Evolutionary conservation across 2,113 vertebrate species (phyloP).

Genomic region (Lethenteron camtschaticum): DNA sequence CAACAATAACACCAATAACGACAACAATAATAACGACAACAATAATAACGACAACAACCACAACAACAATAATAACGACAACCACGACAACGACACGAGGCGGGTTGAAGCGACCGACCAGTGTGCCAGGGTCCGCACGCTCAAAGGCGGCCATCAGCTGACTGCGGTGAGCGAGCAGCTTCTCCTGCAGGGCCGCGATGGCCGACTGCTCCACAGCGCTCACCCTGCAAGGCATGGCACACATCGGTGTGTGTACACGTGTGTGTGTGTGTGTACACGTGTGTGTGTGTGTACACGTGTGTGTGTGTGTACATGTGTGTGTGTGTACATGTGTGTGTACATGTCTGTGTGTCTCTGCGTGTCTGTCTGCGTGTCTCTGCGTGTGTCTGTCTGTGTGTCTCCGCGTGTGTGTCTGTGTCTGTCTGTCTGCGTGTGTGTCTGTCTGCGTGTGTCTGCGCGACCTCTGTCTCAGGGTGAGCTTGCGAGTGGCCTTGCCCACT

Average conservation of each 20-base stretch:
- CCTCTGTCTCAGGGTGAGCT: slow-evolving; percentile 49
- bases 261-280: not conserved
- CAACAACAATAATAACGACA: no score
- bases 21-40: no score
- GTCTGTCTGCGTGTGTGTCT: no score
- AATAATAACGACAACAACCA: no score
- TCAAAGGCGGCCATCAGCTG: slow-evolving; percentile 44
- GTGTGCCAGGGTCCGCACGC: slow-evolving; percentile 30
- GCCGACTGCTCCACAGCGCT: slow-evolving; percentile 48
- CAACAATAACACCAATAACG: no score
- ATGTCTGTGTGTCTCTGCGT: not conserved
- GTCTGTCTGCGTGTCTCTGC: not conserved
- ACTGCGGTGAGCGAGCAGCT: slow-evolving; percentile 44
- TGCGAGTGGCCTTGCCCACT: slow-evolving; percentile 36
- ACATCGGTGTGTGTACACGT: not conserved
- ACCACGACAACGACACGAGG: no score
- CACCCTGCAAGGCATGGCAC: slow-evolving; percentile 27
- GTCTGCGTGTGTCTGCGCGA: no score
- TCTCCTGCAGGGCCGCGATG: slow-evolving; percentile 49
- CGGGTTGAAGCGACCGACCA: slow-evolving; percentile 22
- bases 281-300: not conserved
- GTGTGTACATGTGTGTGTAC: not conserved
- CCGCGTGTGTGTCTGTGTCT: no score
- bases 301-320: not conserved
- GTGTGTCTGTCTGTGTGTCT: not conserved